Evolutionary conservation across 2,797 vertebrate genomes (phyloP), one percentile per base, ranked within the genome.

Genomic region (Semotilus atromaculatus): DNA sequence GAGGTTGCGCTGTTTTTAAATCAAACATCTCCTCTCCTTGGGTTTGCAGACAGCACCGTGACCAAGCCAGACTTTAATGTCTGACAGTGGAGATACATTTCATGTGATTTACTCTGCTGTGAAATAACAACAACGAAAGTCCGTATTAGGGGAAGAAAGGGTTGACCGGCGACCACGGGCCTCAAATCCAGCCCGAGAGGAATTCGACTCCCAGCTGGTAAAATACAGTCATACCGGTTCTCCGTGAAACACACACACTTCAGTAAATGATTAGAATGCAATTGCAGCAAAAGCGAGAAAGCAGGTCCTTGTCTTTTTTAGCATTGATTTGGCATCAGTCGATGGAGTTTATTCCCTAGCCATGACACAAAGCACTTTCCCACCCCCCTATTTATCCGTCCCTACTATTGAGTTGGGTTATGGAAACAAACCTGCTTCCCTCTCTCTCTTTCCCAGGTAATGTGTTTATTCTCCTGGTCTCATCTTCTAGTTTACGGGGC

Each of bases 401-500:
- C 77, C 80, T 40, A 83, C 48, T 84, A 79, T 90, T 89, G 62
- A 55, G 82, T 55, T 75, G 89, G 92, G 88, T 87, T 91, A 91
- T 93, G 90, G 92, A 95, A 93, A 93, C 92, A 92, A 92, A 88
- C 89, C 38, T 31, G 76, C 51, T 86, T 58, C 34, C 14, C 53
- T 26, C 75, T 58, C 4, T 58, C 14, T 90, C 89, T 92, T 90
- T 93, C 92, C 78, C 92, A 95, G 94, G 94, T 95, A 95, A 95
- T 94, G 93, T 94, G 90, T 94, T 95, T 94, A 94, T 96, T 94
- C 94, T 94, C 89, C 86, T 83, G 86, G 90, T 90, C 90, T 93
- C 92, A 94, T 95, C 93, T 93, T 94, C 93, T 94, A 93, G 92
- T 94, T 95, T 94, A 93, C 92, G 91, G 62, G 92, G 86, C 89